Percentiles rank a stretch among this genome's conserved stretches.
Conservation (phyloP, 2,113 vertebrate genomes). For the Urocitellus parryii region DNA sequence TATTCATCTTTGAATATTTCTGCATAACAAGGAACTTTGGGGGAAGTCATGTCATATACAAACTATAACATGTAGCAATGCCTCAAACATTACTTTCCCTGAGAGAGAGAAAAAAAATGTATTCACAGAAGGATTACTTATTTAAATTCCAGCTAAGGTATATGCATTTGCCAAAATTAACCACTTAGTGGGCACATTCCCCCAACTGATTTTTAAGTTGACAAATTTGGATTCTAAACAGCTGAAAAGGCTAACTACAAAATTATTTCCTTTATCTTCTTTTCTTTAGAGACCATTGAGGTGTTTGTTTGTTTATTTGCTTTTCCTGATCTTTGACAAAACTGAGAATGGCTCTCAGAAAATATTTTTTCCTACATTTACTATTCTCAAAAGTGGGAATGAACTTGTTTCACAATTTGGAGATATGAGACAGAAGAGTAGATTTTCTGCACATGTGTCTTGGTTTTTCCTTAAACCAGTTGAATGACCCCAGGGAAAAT, state of each 20-base stretch:
- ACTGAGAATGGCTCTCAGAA: background rate
- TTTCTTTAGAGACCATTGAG: background rate
- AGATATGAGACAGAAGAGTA: background rate
- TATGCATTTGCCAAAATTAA: background rate
- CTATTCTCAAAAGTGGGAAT: background rate
- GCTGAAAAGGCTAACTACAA: background rate
- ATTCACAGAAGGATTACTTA: background rate
- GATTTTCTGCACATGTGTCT: background rate
- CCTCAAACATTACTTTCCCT: background rate
- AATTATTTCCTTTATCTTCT: background rate
- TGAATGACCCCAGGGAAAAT: background rate
- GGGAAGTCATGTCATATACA: no score
- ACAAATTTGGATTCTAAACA: background rate
- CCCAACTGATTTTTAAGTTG: background rate
- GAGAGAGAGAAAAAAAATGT: no score
- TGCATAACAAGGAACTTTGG: no score
- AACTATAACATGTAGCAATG: background rate
- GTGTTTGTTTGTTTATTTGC: no score
- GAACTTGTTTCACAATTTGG: background rate
- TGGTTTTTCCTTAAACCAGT: background rate
- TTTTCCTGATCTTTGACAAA: background rate
- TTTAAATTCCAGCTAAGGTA: background rate
- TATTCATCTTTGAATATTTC: no score
- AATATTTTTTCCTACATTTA: background rate
- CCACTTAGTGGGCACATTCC: background rate